Evolutionary conservation across 1,140 invertebrate genomes (phyloP).

Genomic region (Micrasema minimum): DNA sequence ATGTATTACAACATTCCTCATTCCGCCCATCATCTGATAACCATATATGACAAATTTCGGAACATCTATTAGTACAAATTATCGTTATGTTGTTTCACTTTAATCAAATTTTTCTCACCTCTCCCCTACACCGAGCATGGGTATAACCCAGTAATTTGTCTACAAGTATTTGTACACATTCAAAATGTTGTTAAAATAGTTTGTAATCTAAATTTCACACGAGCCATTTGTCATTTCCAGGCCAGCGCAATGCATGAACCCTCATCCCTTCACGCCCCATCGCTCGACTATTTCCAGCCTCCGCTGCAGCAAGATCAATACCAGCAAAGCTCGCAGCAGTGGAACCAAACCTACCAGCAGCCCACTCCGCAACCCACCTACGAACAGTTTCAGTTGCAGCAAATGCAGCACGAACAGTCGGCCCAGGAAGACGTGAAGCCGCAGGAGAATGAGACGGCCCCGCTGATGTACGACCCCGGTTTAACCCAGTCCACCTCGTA

Average conservation of each 20-base stretch:
- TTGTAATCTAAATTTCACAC: too few relatives aligned
- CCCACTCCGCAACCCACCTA: constrained; percentile 59
- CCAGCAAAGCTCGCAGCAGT: constrained; percentile 36
- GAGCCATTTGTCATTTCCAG: constrained; percentile 28
- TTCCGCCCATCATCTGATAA: too few relatives aligned
- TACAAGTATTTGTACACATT: too few relatives aligned
- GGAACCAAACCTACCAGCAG: constrained; percentile 55
- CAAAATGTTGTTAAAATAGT: too few relatives aligned
- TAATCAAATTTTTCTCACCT: too few relatives aligned
- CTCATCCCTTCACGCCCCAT: constrained; percentile 30
- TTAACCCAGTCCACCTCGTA: constrained; percentile 41
- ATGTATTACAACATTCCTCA: too few relatives aligned
- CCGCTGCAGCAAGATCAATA: constrained; percentile 11
- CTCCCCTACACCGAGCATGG: too few relatives aligned
- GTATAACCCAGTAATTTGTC: too few relatives aligned
- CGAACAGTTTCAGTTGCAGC: constrained; percentile 58
- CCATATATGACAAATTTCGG: too few relatives aligned
- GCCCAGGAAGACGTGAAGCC: constrained; percentile 39
- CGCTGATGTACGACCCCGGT: constrained; percentile 43
- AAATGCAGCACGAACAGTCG: constrained; percentile 47
- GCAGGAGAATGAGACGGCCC: constrained; percentile 40
- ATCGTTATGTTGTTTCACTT: too few relatives aligned
- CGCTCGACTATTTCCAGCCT: constrained; percentile 31
- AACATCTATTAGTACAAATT: too few relatives aligned
- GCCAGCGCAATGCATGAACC: constrained; percentile 34